Evolutionary conservation across 2,113 vertebrate genomes (phyloP), one percentile per base, ranked within the genome.

Genomic region (Heterotilapia buettikoferi): DNA sequence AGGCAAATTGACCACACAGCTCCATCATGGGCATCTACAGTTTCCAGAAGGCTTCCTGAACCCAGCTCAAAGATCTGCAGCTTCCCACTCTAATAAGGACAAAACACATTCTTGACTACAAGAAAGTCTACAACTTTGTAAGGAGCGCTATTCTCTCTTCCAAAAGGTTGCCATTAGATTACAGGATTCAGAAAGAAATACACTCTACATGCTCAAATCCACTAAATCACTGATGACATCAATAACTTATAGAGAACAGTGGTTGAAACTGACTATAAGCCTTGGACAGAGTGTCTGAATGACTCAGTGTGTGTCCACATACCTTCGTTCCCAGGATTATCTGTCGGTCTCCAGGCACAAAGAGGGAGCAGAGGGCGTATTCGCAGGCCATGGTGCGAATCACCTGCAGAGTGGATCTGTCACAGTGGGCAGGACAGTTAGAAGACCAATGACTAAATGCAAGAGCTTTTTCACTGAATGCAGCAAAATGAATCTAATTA

Each of bases 251-350:
- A 50, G 24, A 50, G 43, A 31, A 19, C 14, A 50, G 1, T 2
- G 71, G 43, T 31, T 78, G 1, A 78, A 78, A 31, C 43, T 47
- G 16, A 4, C 71, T 50, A 29, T n/a, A 31, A 78, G 73, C 45
- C 71, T 50, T 78, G 18, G 9, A 8, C 16, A 52, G 24, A 12
- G 45, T 6, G 73, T 31, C 24, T 50, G 26, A 31, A 29, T 78
- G 26, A 78, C 26, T 50, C 26, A 50, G 73, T 31, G 4, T 76
- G 40, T 1, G 45, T 63, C 11, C 33, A 33, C 5, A 9, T 95
- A 99, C 99, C 98, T 99, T 99, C 2, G 98, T 98, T 80, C 98
- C 99, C 84, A 99, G 4, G 71, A 98, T 96, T 90, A 99, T 97
- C 93, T 99, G 99, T 54, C 98, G 93, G 90, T 99, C 99, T 82